Base-by-base conservation (phyloP, 2,113 vertebrate genomes). In the human region DNA sequence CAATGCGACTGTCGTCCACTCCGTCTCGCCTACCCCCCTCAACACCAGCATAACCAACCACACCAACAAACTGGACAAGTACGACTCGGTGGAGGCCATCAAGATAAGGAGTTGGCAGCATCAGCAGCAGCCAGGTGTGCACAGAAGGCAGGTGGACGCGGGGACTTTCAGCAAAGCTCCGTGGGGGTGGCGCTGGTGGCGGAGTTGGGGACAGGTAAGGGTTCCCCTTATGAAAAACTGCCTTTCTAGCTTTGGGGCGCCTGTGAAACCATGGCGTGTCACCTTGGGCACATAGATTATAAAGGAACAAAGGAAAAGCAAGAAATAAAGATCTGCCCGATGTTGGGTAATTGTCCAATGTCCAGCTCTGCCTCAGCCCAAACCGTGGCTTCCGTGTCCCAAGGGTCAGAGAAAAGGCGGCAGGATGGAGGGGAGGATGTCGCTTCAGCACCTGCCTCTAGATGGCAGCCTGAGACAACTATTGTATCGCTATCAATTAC, bases 31-130 rank as follows among this genome's bases (percentile, higher is more conserved):
- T 0, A 99, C 99, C 0, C 99, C 99, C 0, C 99, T 99, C 96
- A 99, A 99, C 98, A 99, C 99, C 99, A 99, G 99, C 99, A 99
- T 99, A 97, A 99, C 99, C 95, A 99, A 99, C 97, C 99, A 99
- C 98, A 99, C 99, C 98, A 99, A 99, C 98, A 99, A 99, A 97
- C 99, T 99, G 98, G 99, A 99, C 98, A 99, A 99, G 95, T 99
- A 99, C 0, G 99, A 99, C 98, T 99, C 99, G 0, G 99, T 99
- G 97, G 99, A 99, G 98, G 99, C 99, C 98, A 99, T 99, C 96
- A 99, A 99, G 99, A 99, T 99, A 94, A 97, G 97, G 66, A 82
- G 1, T 1, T 0, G 5, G 3, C 86, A 95, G 75, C 4, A 18
- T 25, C 25, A 1, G 0, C 57, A 6, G 66, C 27, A 52, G 18